Base-by-base conservation (phyloP, 2,113 vertebrate genomes). In the Neoarius graeffei region DNA sequence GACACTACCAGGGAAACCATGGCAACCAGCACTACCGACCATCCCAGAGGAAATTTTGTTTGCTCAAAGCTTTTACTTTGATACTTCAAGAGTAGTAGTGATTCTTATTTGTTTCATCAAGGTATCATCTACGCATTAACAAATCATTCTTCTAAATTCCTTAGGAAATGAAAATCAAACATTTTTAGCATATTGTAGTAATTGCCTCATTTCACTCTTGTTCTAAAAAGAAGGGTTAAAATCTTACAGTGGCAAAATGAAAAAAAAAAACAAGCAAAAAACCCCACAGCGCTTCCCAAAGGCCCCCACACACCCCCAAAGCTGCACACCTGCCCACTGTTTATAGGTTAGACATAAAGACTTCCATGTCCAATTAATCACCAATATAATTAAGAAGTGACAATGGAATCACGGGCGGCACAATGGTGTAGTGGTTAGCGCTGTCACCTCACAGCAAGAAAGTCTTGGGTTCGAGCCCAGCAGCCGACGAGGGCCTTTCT, bases 1-100 rank as follows among this genome's bases (percentile, higher is more conserved):
- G 56, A 59, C 23, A n/a, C 50, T 79, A 56, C 56, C 56, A 59
- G 27, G 27, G 56, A 81, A 81, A 81, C 79, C 54, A 81, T 81
- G 27, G 27, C 79, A 81, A 59, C 79, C 27, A 81, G 7, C 17
- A 59, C n/a, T 80, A 27, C 76, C 52, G 57, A 17, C 13, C 6
- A 20, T 81, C 79, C 79, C 79, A 59, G 25, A 79, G 50, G 76
- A 56, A 56, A 79, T 79, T 56, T 54, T 7, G 8, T 35, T 59
- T 59, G 14, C 54, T 59, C 27, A 81, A 59, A 81, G 56, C 59
- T 56, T 80, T 56, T 4, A 56, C 14, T 56, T 79, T 79, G 76
- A 56, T 79, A 56, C 50, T 79, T 54, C 76, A 79, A 4, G 42
- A 76, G 73, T 50, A 25, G 13, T 27, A 27, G 13, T 79, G 5